Evolutionary conservation across 2,888 invertebrate species (phyloP), one percentile per base, ranked within the genome.

Genomic region (Sialis fuliginosa): DNA sequence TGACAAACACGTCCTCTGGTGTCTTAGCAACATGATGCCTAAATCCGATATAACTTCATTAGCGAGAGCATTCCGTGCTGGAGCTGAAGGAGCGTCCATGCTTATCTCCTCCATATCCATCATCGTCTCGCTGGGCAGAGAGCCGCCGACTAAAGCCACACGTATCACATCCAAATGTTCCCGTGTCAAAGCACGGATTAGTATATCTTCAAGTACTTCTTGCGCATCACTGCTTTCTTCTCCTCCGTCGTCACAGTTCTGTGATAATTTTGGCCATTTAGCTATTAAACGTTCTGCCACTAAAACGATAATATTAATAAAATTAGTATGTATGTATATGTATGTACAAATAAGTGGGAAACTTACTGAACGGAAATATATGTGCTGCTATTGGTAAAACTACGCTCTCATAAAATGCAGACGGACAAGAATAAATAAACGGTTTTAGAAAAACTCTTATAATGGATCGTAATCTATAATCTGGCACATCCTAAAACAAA

Each of bases 361-460:
- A 75, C 81, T 75, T 62, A 84, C 84, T 84, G 63, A 81, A 77
- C 1, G 88, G 86, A 45, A 85, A 77, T 37, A 88, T 68, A 56
- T 81, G 82, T 4, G 78, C 75, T 50, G 92, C 69, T 43, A 92
- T 70, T 42, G 91, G 90, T 58, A 90, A 65, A 39, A 90, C 69
- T 34, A 88, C 86, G 51, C 71, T 68, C 47, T 74, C 75, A 59
- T 85, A 83, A 63, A 80, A 85, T 48, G 83, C 79, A 39, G 83
- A 79, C 46, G 91, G 91, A 61, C 92, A 93, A 54, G 81, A 81
- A 60, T 79, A 79, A 54, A 92, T 76, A 57, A 89, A 86, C 13
- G 89, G 84, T 59, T 87, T 88, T 55, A 92, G 69, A 60, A 91
- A 90, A 35, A 81, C 80, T 42, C 91, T 74, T 53, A 90, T 80